A percentile compares a stretch with the other conserved stretches of the same genome.
Conservation (phyloP, 2,113 vertebrate species). For the Poecile atricapillus region DNA sequence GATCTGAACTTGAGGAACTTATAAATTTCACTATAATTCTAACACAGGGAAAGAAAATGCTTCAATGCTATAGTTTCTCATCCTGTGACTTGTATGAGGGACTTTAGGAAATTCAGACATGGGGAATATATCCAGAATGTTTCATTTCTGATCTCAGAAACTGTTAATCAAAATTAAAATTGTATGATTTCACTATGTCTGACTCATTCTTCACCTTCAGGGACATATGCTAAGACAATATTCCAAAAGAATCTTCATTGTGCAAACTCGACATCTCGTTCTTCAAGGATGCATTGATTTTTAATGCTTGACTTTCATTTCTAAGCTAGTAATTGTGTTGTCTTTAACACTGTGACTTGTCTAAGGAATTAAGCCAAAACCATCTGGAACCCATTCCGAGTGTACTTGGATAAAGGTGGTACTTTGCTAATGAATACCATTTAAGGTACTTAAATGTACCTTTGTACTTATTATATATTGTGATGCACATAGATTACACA, state of each 20-base stretch:
- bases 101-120: conserved; percentile 4
- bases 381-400: not conserved
- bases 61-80: not conserved
- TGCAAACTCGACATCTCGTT: not conserved
- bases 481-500: not conserved
- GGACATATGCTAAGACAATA: not conserved
- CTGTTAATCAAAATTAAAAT: not conserved
- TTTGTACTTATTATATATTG: not conserved
- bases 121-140: not conserved
- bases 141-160: conserved; percentile 3
- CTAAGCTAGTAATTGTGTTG: not conserved
- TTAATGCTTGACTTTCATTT: not conserved
- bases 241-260: not conserved
- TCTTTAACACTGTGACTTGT: not conserved
- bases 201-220: not conserved
- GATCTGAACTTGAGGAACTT: not conserved
- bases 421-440: not conserved
- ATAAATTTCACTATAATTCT: not conserved
- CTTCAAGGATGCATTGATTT: not conserved
- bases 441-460: not conserved
- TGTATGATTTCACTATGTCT: not conserved
- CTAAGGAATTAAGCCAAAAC: not conserved
- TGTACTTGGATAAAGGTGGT: not conserved
- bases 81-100: not conserved
- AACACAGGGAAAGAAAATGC: not conserved